Percentiles rank a stretch among this genome's conserved stretches.
phyloP scores from a whole-genome alignment of 2,888 invertebrate species.

The Caenorhabditis sp. region DNA sequence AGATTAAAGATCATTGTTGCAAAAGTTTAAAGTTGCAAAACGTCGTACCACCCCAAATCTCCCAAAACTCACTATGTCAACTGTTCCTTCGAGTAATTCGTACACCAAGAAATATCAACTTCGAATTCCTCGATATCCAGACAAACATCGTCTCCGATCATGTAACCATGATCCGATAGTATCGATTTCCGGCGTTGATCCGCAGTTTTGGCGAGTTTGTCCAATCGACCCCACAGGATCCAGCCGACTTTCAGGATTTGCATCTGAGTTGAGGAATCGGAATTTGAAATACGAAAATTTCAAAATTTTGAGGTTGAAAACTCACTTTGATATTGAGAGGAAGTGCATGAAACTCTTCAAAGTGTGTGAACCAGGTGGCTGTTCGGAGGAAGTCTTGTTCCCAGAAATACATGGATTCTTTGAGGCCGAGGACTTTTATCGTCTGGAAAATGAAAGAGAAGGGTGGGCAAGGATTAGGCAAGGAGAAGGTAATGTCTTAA shows the following conservation, averaged over 20 bases:
- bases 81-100: slow-evolving; percentile 39
- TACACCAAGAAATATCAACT: slow-evolving; percentile 45
- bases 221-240: slow-evolving; percentile 47
- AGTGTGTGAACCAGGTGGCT: slow-evolving; percentile 46
- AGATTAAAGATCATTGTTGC: no score
- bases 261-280: slow-evolving; percentile 15
- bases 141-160: slow-evolving; percentile 46
- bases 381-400: slow-evolving; percentile 41
- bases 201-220: slow-evolving; percentile 35
- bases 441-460: neutral
- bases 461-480: no score
- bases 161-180: slow-evolving; percentile 1
- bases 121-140: slow-evolving; percentile 31
- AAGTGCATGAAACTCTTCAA: slow-evolving; percentile 39
- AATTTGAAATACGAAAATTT: neutral
- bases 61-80: slow-evolving; percentile 26
- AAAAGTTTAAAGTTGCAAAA: no score
- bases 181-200: slow-evolving; percentile 13
- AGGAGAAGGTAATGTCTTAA: no score
- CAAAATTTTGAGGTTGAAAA: neutral
- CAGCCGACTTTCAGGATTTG: slow-evolving; percentile 40
- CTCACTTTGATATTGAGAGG: slow-evolving; percentile 30
- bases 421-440: slow-evolving; percentile 32
- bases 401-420: slow-evolving; percentile 47
- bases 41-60: no score